Base-by-base conservation (phyloP, 1,140 invertebrate species). In the Dendrolimus punctatus region DNA sequence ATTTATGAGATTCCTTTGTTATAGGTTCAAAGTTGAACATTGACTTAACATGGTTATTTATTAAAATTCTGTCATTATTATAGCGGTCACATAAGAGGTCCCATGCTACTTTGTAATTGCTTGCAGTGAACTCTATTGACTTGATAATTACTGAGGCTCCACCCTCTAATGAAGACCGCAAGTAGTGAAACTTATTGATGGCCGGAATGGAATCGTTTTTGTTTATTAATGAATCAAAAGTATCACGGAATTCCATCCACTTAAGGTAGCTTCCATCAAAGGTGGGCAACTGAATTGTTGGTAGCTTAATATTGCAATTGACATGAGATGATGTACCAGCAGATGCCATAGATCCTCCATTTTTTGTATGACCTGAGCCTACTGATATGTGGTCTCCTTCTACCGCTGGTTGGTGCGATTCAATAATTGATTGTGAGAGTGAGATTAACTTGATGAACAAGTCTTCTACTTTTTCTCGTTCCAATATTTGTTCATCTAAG, bases 241-340 rank as follows among this genome's bases (percentile, higher is more conserved):
- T 57, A 8, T 64, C 57, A 5, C 46, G 46, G 42, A 57, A 64
- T 47, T 57, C 57, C 4, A 64, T 37, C 61, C 61, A 64, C 3
- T 57, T 44, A 5, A 53, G 40, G 52, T 57, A 64, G 10, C 10
- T 43, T 5, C 62, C 62, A 50, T 85, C 45, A 52, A 64, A 64
- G 6, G 8, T 47, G 3, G 62, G 54, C 44, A 64, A 46, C 38
- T 64, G 39, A 39, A 53, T 55, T 42, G 40, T 60, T 75, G 10
- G 87, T 40, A 51, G 45, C 8, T 45, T 39, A 44, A 51, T 43
- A 37, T 44, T 8, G 4, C 8, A 9, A 37, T 38, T n/a, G 10
- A 44, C 8, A 36, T 37, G 40, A 36, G 8, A 39, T 36, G 39
- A 37, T 9, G 8, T 8, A 50, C 40, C 10, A 9, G 40, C 9